A percentile compares a stretch with the other conserved stretches of the same genome.
phyloP scores from a whole-genome alignment of 2,888 invertebrate genomes.

The Caenorhabditis becei region DNA sequence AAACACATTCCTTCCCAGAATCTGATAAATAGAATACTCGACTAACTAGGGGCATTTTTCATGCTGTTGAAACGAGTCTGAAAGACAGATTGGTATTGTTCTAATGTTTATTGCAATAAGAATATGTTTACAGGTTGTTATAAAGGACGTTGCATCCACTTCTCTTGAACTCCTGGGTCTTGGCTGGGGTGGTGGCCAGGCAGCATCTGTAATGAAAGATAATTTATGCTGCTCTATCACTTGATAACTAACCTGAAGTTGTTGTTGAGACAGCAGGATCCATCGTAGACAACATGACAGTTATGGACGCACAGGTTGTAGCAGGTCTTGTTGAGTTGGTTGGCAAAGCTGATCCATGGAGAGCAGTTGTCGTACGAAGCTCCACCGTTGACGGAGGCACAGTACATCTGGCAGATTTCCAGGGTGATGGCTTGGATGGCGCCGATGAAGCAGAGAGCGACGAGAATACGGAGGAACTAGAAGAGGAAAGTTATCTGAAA shows the following conservation, averaged over 20 bases:
- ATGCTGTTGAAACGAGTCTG: too few species aligned
- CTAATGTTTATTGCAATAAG: background rate
- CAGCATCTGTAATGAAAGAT: slow-evolving; percentile 17
- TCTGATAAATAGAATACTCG: too few species aligned
- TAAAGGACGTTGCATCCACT: slow-evolving; percentile 14
- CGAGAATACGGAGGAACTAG: background rate
- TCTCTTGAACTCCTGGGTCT: slow-evolving; percentile 6
- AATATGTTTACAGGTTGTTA: slow-evolving; percentile 5
- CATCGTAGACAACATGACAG: background rate
- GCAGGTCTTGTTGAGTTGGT: background rate
- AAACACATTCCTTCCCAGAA: too few species aligned
- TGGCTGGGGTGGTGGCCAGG: slow-evolving; percentile 14
- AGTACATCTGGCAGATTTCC: slow-evolving; percentile 1
- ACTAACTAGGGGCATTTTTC: too few species aligned
- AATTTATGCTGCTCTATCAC: background rate
- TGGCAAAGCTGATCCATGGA: background rate
- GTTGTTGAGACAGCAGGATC: background rate
- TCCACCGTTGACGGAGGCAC: background rate
- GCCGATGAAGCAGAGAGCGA: background rate
- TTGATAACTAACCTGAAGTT: background rate
- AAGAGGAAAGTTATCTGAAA: background rate
- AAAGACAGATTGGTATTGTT: too few species aligned
- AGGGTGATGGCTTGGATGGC: background rate
- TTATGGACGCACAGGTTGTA: background rate
- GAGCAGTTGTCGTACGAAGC: background rate